Evolutionary conservation across 30 jellyfish, hydroid and myxozoan species (phyloP), one percentile per base, ranked within the genome.

Genomic region (Pseudorhiza aurosa): DNA sequence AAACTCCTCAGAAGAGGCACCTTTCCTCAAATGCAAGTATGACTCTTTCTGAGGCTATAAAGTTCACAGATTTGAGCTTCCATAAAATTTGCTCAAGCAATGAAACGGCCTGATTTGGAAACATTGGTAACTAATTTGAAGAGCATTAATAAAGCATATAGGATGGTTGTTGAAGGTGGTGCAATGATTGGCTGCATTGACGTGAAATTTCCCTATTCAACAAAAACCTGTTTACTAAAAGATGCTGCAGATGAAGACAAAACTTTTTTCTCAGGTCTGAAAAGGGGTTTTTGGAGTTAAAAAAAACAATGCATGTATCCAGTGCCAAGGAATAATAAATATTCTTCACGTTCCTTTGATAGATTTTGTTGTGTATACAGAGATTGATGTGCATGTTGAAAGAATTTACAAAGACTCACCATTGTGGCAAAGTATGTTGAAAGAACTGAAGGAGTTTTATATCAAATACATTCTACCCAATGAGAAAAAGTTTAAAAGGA

Each of bases 331-430:
- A 22, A 27, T 83, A 31, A 47, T 78, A 50, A 67, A 68, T 56
- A 63, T 78, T 36, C 14, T 58, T 7, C 40, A 78, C 55, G 42
- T 69, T 40, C 71, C 65, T 18, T 36, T 57, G 87, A 55, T 83
- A 35, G 95, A 83, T 81, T 83, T 83, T 72, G 81, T 83, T 19
- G 88, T 83, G 36, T 83, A 4, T 56, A 83, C 95, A 26, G 31
- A 22, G 33, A 18, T 4, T 14, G 75, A 71, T 68, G n/a, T 51
- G 55, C 78, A 63, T 60, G 78, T 55, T 42, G 83, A 83, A 83
- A 70, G 69, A 27, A 58, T 79, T 17, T 14, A 47, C 14, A 29
- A 28, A 42, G 72, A 79, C 50, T 49, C 42, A 43, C 62, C 8
- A 44, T 27, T 37, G 30, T 78, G 85, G 85, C 64, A 78, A 65